Conservation (phyloP, 2,888 invertebrate species). For the Andrena dorsata region DNA sequence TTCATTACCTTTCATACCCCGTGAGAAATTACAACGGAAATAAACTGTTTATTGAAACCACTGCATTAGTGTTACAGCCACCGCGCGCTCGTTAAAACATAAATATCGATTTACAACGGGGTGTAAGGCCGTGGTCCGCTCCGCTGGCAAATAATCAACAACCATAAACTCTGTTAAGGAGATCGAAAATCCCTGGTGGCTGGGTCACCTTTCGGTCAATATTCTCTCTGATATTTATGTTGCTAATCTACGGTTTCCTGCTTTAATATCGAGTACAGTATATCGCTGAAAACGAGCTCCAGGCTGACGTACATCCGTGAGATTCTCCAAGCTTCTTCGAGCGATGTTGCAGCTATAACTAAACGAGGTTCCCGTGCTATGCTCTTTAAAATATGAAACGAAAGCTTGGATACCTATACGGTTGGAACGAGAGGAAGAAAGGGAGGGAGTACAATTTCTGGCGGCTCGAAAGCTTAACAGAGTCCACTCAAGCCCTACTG, state of each 20-base stretch:
- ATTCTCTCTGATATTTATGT: slow-evolving; percentile 1
- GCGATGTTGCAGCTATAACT: too few relatives aligned
- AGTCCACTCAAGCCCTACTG: too few relatives aligned
- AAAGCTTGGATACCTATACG: too few relatives aligned
- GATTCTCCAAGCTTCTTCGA: too few relatives aligned
- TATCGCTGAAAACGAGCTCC: slow-evolving; percentile 21
- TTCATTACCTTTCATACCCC: not conserved
- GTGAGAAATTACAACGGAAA: slow-evolving; percentile 30
- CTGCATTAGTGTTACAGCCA: slow-evolving; percentile 22
- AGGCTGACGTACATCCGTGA: slow-evolving; percentile 2
- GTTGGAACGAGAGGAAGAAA: too few relatives aligned
- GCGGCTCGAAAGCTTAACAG: too few relatives aligned
- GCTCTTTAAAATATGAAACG: too few relatives aligned
- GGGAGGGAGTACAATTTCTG: too few relatives aligned
- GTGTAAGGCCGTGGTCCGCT: not conserved
- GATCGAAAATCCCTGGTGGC: not conserved
- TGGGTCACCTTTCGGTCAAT: not conserved
- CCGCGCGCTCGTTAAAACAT: not conserved
- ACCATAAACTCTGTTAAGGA: not conserved
- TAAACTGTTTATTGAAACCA: slow-evolving; percentile 44
- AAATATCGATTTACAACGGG: slow-evolving; percentile 9
- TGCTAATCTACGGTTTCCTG: slow-evolving; percentile 41
- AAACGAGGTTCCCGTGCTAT: too few relatives aligned
- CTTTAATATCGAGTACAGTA: slow-evolving; percentile 8
- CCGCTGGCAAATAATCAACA: not conserved